phyloP scores from a whole-genome alignment of 2,888 invertebrate genomes.

The Ferdinandea cuprea region DNA sequence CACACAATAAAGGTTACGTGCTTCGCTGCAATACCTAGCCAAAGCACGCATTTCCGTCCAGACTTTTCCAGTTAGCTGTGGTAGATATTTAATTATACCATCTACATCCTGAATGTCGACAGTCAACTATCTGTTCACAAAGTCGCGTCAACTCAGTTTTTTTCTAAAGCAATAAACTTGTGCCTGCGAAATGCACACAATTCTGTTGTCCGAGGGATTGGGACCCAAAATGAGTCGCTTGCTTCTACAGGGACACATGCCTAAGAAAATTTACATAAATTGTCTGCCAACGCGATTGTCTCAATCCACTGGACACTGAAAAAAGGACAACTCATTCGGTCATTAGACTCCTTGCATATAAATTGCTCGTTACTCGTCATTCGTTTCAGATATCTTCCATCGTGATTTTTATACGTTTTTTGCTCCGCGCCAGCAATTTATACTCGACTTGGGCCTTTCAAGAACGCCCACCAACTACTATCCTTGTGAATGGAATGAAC shows the following conservation, averaged over 20 bases:
- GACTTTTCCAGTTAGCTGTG: conserved; percentile 51
- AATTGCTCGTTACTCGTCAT: conserved; percentile 75
- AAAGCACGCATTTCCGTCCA: conserved; percentile 72
- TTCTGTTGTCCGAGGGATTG: conserved; percentile 31
- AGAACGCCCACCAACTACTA: conserved; percentile 70
- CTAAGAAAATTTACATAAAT: conserved; percentile 65
- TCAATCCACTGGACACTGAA: conserved; percentile 57
- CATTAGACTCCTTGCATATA: conserved; percentile 74
- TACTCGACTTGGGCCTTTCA: conserved; percentile 23
- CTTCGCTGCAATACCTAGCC: conserved; percentile 42
- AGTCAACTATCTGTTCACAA: conserved; percentile 60
- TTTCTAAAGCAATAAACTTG: conserved; percentile 21
- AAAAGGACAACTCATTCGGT: conserved; percentile 75
- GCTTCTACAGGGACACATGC: conserved; percentile 40
- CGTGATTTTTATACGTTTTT: conserved; percentile 74
- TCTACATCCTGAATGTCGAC: conserved; percentile 60
- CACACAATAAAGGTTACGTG: conserved; percentile 43
- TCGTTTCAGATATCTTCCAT: conserved; percentile 74
- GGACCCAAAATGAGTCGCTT: conserved; percentile 1
- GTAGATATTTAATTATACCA: conserved; percentile 58
- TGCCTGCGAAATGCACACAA: not conserved
- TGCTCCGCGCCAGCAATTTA: conserved; percentile 75
- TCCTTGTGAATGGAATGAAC: conserved; percentile 78
- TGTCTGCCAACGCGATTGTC: conserved; percentile 67
- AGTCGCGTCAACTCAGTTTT: conserved; percentile 5